Evolutionary conservation across 1,140 invertebrate genomes (phyloP).

Genomic region (Drosophila lacertosa): DNA sequence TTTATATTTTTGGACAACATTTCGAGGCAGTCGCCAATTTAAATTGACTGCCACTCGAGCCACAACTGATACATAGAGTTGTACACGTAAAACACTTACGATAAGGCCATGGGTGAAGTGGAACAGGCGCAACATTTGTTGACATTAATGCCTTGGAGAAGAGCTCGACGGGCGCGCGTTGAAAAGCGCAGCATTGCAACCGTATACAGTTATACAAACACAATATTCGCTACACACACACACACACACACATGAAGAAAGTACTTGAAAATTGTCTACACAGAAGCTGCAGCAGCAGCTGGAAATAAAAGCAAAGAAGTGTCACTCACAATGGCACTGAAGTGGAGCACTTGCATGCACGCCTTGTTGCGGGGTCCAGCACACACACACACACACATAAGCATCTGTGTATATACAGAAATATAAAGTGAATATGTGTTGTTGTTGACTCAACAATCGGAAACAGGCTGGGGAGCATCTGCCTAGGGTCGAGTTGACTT

Average conservation of each 20-base stretch:
- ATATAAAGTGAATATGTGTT: conserved; percentile 56
- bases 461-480: conserved; percentile 51
- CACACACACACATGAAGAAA: conserved; percentile 10
- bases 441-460: conserved; percentile 70
- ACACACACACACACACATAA: conserved; percentile 16
- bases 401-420: conserved; percentile 20
- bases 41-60: conserved; percentile 63
- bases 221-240: conserved; percentile 9
- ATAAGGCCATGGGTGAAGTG: conserved; percentile 1
- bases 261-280: conserved; percentile 45
- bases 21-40: conserved; percentile 38
- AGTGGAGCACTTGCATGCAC: conserved; percentile 36
- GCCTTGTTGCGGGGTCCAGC: conserved; percentile 24
- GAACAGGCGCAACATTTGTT: conserved; percentile 53
- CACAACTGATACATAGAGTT: background rate
- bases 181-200: conserved; percentile 46
- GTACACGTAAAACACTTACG: background rate
- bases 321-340: conserved; percentile 66
- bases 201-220: conserved; percentile 33
- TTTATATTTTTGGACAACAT: conserved; percentile 62
- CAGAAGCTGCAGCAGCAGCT: conserved; percentile 23
- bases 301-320: conserved; percentile 50
- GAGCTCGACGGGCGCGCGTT: conserved; percentile 24
- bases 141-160: conserved; percentile 70
- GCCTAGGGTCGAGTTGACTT: conserved; percentile 23